These are phyloP conservation scores for Siderastrea radians DNA, from an alignment of 92 coral and sea anemone species.

Conservation along the genomic window DNA sequence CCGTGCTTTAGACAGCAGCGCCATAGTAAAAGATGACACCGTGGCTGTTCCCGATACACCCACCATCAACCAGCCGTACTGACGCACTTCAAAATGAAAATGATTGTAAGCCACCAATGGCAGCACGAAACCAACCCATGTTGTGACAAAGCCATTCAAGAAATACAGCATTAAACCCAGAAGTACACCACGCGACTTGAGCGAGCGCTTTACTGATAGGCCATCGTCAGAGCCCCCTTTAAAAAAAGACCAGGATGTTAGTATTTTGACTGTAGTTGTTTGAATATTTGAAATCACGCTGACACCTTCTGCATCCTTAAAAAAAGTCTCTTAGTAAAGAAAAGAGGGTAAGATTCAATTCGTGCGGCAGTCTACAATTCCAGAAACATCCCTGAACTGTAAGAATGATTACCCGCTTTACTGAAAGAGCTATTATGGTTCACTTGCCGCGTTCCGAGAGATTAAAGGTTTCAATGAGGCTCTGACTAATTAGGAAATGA, in stretches of 20 bases:
- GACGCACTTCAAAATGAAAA: slow-evolving; percentile 43
- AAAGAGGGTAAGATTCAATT: no score
- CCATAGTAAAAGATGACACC: slow-evolving; percentile 51
- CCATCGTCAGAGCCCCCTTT: slow-evolving; percentile 55
- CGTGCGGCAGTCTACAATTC: no score
- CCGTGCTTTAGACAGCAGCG: slow-evolving; percentile 60
- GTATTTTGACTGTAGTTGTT: background rate
- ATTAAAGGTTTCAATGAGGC: no score
- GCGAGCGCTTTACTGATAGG: slow-evolving; percentile 33
- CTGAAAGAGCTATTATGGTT: no score
- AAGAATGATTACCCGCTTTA: no score
- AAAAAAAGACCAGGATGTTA: background rate
- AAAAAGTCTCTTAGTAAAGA: no score
- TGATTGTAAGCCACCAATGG: slow-evolving; percentile 75
- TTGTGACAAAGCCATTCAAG: slow-evolving; percentile 80
- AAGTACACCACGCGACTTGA: slow-evolving; percentile 78
- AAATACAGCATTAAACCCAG: slow-evolving; percentile 73
- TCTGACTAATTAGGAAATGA: background rate
- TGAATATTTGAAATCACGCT: no score
- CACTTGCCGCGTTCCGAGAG: no score
- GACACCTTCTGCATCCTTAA: no score
- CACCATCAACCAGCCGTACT: slow-evolving; percentile 84
- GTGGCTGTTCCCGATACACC: slow-evolving; percentile 79
- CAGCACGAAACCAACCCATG: slow-evolving; percentile 80
- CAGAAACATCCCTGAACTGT: no score